Percentiles rank a stretch among this genome's conserved stretches.
phyloP scores from a whole-genome alignment of 2,888 invertebrate genomes.

The Perithous albicinctus region DNA sequence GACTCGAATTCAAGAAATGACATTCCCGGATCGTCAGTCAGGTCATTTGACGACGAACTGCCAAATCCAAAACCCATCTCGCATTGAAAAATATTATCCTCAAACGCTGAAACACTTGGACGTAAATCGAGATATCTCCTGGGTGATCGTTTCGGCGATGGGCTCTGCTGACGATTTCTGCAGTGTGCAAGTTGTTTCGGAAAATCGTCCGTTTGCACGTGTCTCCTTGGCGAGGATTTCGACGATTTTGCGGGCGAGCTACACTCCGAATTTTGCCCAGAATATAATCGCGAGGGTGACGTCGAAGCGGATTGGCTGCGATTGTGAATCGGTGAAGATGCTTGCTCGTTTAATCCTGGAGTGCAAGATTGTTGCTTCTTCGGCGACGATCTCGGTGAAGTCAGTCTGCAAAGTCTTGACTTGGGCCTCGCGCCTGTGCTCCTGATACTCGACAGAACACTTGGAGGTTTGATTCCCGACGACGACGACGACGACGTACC shows the following conservation, averaged over 20 bases:
- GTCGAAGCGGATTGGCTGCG: conserved; percentile 11
- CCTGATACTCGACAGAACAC: conserved; percentile 65
- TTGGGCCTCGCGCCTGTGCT: conserved; percentile 78
- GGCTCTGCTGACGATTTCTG: conserved; percentile 57
- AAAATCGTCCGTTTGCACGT: conserved; percentile 62
- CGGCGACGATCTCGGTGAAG: conserved; percentile 69
- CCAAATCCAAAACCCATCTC: conserved; percentile 76
- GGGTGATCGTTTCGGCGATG: conserved; percentile 72
- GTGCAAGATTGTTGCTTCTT: conserved; percentile 66
- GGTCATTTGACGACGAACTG: conserved; percentile 57
- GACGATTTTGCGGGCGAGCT: conserved; percentile 60
- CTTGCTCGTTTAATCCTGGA: conserved; percentile 37
- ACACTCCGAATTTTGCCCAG: conserved; percentile 46
- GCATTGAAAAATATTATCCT: conserved; percentile 70
- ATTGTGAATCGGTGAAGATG: conserved; percentile 3
- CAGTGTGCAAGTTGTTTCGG: conserved; percentile 43
- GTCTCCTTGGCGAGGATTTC: conserved; percentile 63
- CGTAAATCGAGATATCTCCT: conserved; percentile 69
- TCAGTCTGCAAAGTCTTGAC: conserved; percentile 72
- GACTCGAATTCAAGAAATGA: conserved; percentile 80
- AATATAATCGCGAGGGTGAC: conserved; percentile 33
- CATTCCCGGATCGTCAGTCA: conserved; percentile 71
- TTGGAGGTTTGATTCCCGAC: conserved; percentile 74
- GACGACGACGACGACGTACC: conserved; percentile 65
- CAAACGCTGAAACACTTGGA: conserved; percentile 62